These are phyloP conservation scores for Tragopan temminckii DNA, from an alignment of 2,797 vertebrate genomes.

Conservation along the genomic window DNA sequence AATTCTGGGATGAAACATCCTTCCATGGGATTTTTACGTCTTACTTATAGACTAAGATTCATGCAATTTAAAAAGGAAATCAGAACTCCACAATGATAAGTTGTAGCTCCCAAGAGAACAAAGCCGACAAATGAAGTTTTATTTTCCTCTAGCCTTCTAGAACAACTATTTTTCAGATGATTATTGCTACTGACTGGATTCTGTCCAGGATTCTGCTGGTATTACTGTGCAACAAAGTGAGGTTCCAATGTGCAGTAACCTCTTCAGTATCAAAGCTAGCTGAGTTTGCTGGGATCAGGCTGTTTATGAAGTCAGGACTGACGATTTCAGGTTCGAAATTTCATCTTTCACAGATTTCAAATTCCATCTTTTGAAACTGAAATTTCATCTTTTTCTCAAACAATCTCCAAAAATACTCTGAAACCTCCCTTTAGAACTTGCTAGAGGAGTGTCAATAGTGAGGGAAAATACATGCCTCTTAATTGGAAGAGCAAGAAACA, in stretches of 20 bases:
- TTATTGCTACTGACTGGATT: neutral
- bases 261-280: neutral
- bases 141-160: conserved; percentile 2
- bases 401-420: neutral
- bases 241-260: neutral
- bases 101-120: neutral
- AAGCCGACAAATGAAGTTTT: neutral
- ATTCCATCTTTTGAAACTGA: neutral
- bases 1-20: neutral
- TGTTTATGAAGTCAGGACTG: neutral
- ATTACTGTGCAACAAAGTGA: neutral
- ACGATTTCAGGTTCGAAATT: neutral
- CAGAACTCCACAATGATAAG: neutral
- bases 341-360: neutral
- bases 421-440: neutral
- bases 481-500: neutral
- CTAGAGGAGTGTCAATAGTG: neutral
- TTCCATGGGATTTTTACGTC: neutral
- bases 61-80: neutral
- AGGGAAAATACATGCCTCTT: neutral
- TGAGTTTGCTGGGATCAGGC: neutral
- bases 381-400: neutral
- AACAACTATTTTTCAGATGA: neutral
- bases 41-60: neutral
- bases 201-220: conserved; percentile 1